Evolutionary conservation across 2,113 vertebrate genomes (phyloP), one percentile per base, ranked within the genome.

Genomic region (Ceratotherium simum): DNA sequence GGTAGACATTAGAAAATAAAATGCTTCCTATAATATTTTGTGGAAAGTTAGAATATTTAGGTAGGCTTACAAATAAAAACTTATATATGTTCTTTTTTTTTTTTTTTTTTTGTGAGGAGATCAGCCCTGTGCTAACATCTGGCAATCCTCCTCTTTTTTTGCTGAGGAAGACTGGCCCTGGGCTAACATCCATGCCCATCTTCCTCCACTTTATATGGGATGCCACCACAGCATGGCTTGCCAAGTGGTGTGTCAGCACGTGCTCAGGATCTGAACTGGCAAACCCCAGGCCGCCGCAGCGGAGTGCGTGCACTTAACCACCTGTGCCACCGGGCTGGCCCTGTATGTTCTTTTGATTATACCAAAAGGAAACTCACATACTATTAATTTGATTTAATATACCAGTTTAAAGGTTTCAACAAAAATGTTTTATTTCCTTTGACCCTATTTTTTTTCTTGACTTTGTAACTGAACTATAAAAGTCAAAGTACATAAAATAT

Each of bases 371-470:
- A 87, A 86, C 25, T 69, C 46, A 72, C 36, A 83, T 58, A n/a
- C 9, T 96, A 6, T 83, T 65, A 54, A 69, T 58, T 88, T 94
- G 69, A 78, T 80, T 93, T 93, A 90, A 36, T 90, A 87, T 90
- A 82, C 39, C 60, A 83, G 65, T 46, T 51, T 72, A 72, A 87
- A 91, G 36, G 20, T 78, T 82, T 87, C 29, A 70, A 33, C 60
- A 70, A 62, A 76, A 91, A 60, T 81, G 2, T 85, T 65, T 81
- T 80, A 73, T n/a, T 70, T 83, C 8, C 16, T 39, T 78, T 69
- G 23, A 36, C n/a, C 0, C 48, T 11, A 69, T 62, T 21, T 54
- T 90, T 39, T 90, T 73, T 31, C n/a, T 82, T 80, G 21, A 58
- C 58, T 67, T 86, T 69, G 21, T 72, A 86, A 67, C 5, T 25